Conservation (phyloP, 2,113 vertebrate genomes). For the Oreocharis arfaki region DNA sequence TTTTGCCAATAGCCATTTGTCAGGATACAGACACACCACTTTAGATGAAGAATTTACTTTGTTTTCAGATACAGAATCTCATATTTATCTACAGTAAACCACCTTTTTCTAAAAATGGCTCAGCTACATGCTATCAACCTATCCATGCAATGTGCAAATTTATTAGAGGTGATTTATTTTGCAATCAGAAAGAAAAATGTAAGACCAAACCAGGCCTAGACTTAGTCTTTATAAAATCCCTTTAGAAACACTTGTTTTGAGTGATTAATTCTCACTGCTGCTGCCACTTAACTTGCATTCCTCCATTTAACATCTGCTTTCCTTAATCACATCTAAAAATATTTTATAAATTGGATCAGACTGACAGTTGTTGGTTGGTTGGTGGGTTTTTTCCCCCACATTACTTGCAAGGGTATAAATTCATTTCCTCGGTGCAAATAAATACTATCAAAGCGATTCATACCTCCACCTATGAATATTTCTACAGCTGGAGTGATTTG, state of each 20-base stretch:
- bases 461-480: neutral
- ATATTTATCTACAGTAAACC: neutral
- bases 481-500: neutral
- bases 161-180: neutral
- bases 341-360: neutral
- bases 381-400: fast-evolving
- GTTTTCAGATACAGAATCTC: neutral
- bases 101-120: neutral
- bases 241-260: neutral
- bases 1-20: neutral
- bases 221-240: neutral
- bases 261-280: neutral
- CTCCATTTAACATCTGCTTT: neutral
- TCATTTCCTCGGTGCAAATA: neutral
- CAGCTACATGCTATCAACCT: neutral
- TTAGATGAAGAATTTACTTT: neutral
- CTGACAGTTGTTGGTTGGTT: neutral
- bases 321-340: neutral
- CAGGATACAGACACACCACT: neutral
- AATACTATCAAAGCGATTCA: neutral
- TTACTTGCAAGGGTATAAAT: neutral
- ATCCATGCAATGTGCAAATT: neutral
- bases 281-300: neutral
- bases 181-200: neutral
- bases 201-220: neutral